A percentile compares a stretch with the other conserved stretches of the same genome.
These are phyloP conservation scores for Flexamia atlantica DNA, from an alignment of 2,888 invertebrate genomes.

Conservation along the genomic window DNA sequence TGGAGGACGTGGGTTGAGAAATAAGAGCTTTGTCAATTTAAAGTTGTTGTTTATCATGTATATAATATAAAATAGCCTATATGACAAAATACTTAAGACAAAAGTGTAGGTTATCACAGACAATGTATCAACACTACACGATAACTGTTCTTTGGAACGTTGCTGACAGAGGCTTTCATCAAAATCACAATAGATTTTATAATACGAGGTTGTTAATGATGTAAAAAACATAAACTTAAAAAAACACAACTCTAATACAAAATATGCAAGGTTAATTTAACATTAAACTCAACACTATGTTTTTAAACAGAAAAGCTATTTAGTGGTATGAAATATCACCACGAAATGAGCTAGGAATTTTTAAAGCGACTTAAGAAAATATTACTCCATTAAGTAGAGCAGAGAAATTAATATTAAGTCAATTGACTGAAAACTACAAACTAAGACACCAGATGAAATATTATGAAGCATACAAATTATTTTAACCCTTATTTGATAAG, in stretches of 20 bases:
- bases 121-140: background rate
- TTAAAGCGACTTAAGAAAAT: too few species aligned
- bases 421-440: too few species aligned
- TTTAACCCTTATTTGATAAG: background rate
- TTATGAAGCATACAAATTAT: too few species aligned
- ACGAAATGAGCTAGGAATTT: background rate
- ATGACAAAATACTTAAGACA: constrained; percentile 1
- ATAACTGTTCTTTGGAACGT: background rate
- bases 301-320: background rate
- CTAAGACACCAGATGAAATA: too few species aligned
- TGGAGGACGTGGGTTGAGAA: too few species aligned
- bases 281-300: background rate
- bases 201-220: background rate
- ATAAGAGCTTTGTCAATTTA: too few species aligned
- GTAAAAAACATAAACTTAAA: background rate
- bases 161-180: background rate
- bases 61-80: constrained; percentile 7
- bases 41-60: background rate
- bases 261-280: background rate
- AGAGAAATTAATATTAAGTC: too few species aligned
- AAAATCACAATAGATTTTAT: constrained; percentile 10
- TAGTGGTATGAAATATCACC: background rate
- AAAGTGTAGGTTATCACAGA: constrained; percentile 22
- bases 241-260: background rate
- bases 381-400: too few species aligned